Evolutionary conservation across 2,113 vertebrate genomes (phyloP).

Genomic region (Struthidea cinerea): DNA sequence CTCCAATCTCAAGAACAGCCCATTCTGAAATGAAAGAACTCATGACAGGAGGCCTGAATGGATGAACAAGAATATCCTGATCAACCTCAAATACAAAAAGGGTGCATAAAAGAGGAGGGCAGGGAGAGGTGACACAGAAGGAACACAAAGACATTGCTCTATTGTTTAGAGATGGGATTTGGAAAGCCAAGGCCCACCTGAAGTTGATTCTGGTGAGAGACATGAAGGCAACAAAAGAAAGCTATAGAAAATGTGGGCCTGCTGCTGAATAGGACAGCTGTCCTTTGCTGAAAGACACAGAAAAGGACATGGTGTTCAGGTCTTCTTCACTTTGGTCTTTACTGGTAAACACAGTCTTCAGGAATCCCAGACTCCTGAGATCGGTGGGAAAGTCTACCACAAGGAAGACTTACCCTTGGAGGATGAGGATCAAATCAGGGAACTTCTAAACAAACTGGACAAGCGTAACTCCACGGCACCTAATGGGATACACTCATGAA

Average conservation of each 20-base stretch:
- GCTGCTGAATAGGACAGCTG: neutral
- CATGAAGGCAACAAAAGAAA: neutral
- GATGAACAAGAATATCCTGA: neutral
- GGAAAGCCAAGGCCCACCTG: neutral
- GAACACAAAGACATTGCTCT: neutral
- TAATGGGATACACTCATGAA: neutral
- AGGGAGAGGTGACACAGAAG: neutral
- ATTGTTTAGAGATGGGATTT: neutral
- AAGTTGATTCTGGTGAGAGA: neutral
- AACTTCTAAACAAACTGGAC: neutral
- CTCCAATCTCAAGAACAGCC: neutral
- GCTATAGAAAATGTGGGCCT: neutral
- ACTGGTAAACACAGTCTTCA: neutral
- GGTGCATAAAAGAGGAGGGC: neutral
- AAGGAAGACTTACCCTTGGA: neutral
- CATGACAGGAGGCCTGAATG: neutral
- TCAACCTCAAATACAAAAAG: neutral
- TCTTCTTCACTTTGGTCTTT: neutral
- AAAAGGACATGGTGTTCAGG: neutral
- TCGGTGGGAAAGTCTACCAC: neutral
- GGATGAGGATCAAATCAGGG: neutral
- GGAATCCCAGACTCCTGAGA: neutral
- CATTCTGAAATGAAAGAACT: neutral
- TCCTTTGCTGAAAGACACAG: neutral
- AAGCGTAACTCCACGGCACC: neutral